Evolutionary conservation across 1,140 invertebrate genomes (phyloP), one percentile per base, ranked within the genome.

Genomic region (Philopotamus ludificatus): DNA sequence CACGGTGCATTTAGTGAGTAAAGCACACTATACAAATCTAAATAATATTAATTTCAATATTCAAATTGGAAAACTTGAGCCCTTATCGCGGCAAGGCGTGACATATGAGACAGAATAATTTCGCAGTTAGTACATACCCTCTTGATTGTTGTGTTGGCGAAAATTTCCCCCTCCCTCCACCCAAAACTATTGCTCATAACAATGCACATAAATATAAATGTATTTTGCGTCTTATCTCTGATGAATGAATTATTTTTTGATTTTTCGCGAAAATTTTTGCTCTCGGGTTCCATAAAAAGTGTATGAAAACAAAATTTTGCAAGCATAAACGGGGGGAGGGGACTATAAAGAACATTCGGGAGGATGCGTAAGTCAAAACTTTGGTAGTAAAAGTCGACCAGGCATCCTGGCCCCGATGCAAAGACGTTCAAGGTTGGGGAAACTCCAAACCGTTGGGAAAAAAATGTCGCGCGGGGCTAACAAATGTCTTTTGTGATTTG

Each of bases 291-390:
- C 44, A 42, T 26, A 21, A 63, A 44, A 55, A 25, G 18, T 54
- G 47, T 45, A 55, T 44, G 49, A 63, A 63, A 44, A 44, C 44
- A 21, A 65, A 57, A 65, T 65, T 65, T 58, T 34, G 12, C 16
- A 9, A 62, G 7, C 3, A 57, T 25, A n/a, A 47, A 39, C 53
- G 15, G 50, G 50, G 61, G 54, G 39, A 18, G 28, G 23, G 26
- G 41, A 65, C 41, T 57, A 65, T 58, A 57, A 58, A 65, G 54
- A 65, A 65, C 54, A 58, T 54, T 51, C 63, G 51, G 18, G 50
- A 63, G 39, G 49, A 63, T 44, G 42, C 61, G 61, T 63, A 63
- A 63, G 50, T 63, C 51, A 63, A 63, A 63, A 63, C 61, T 63
- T 63, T 41, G 51, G 41, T 60, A 60, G 57, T 60, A 60, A 60